Evolutionary conservation across 2,888 invertebrate genomes (phyloP).

Genomic region (Ernsta delagoae): DNA sequence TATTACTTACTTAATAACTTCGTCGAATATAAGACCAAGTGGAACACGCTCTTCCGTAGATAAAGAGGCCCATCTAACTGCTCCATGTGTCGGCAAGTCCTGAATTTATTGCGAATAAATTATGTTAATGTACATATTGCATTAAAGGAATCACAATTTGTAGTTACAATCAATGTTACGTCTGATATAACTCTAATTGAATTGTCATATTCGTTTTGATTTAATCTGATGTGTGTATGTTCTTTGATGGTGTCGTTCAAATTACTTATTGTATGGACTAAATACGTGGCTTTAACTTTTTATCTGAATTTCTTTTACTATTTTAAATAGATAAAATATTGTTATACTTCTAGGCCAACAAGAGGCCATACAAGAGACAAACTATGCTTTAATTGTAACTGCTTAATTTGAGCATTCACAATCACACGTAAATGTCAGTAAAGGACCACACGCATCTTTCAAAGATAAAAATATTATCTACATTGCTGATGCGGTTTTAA

Average conservation of each 20-base stretch:
- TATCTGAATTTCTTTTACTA: no score
- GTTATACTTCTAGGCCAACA: no score
- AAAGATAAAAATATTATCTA: no score
- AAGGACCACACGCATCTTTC: no score
- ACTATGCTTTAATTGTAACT: no score
- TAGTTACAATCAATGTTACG: slow-evolving; percentile 34
- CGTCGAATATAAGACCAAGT: slow-evolving; percentile 29
- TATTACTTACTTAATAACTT: not conserved
- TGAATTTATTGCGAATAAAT: slow-evolving; percentile 64
- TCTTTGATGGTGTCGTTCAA: not conserved
- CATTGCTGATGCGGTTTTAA: no score
- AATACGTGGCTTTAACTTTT: no score
- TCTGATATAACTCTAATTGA: slow-evolving; percentile 13
- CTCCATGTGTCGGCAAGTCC: slow-evolving; percentile 55
- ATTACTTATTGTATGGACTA: no score
- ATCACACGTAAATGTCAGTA: no score
- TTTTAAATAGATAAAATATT: no score
- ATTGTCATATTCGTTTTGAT: slow-evolving; percentile 9
- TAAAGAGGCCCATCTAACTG: slow-evolving; percentile 64
- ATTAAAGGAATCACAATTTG: slow-evolving; percentile 47
- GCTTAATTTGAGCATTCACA: no score
- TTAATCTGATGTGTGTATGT: not conserved
- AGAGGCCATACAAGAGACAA: no score
- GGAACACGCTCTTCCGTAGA: slow-evolving; percentile 47
- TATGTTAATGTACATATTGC: slow-evolving; percentile 62